Conservation (phyloP, 2,113 vertebrate genomes). For the Mustelus asterias region DNA sequence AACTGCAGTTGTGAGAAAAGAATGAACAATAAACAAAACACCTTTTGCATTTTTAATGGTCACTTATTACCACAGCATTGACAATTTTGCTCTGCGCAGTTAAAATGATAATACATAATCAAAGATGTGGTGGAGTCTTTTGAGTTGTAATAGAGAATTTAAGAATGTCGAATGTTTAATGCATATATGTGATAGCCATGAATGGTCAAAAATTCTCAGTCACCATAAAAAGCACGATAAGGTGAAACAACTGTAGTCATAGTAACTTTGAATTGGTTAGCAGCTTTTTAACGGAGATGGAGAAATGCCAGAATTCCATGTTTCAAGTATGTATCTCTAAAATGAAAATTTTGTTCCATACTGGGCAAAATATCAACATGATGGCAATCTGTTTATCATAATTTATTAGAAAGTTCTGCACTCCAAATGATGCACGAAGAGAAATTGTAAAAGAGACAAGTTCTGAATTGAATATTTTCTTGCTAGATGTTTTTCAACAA, state of each 20-base stretch:
- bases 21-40: background rate
- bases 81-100: background rate
- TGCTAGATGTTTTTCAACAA: background rate
- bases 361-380: background rate
- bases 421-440: background rate
- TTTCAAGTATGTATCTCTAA: background rate
- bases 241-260: background rate
- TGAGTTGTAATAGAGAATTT: background rate
- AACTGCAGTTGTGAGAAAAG: background rate
- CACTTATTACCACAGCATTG: background rate
- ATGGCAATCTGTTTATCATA: background rate
- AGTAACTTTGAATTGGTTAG: background rate
- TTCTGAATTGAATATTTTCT: background rate
- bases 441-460: background rate
- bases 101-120: background rate
- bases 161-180: background rate
- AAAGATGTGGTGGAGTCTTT: background rate
- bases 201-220: background rate
- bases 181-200: background rate
- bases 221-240: background rate
- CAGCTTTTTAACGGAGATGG: background rate
- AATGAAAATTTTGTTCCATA: background rate
- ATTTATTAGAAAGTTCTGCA: background rate
- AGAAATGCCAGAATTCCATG: background rate
- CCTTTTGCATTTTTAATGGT: background rate